These are phyloP conservation scores for Meloidogyne floridensis DNA, from an alignment of 1,140 invertebrate species.

Conservation along the genomic window DNA sequence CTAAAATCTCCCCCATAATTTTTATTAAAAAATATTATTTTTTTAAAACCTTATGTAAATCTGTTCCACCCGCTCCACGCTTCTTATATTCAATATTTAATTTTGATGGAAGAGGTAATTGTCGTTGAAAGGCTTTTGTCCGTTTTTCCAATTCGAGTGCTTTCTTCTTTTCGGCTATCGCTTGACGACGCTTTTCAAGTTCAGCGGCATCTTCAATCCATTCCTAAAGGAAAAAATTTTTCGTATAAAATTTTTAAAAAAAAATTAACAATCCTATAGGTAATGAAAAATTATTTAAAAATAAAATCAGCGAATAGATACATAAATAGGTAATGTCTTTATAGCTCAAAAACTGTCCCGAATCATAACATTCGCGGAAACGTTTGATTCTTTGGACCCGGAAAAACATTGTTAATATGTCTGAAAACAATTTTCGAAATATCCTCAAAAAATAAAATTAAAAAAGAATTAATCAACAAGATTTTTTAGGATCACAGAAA, in stretches of 20 bases:
- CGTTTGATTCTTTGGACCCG: too few species aligned
- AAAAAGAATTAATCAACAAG: too few species aligned
- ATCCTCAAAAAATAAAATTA: too few species aligned
- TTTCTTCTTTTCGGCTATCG: constrained; percentile 44
- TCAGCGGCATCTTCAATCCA: constrained; percentile 62
- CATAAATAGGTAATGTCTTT: too few species aligned
- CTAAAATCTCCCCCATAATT: background rate
- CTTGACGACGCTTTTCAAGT: constrained; percentile 45
- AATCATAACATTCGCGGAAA: too few species aligned
- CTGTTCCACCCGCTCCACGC: constrained; percentile 68
- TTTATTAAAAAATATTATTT: background rate
- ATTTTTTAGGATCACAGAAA: too few species aligned
- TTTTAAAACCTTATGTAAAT: constrained; percentile 76
- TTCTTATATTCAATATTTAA: constrained; percentile 66
- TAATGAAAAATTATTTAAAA: constrained; percentile 55
- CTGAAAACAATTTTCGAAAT: too few species aligned
- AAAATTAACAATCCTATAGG: constrained; percentile 1
- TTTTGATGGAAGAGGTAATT: constrained; percentile 83
- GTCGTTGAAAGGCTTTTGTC: constrained; percentile 84
- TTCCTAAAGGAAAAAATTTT: constrained; percentile 36
- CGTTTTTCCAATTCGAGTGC: constrained; percentile 70
- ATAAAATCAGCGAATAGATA: background rate
- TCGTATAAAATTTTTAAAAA: background rate
- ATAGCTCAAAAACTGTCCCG: too few species aligned
- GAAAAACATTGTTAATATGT: too few species aligned